Evolutionary conservation across 2,888 invertebrate species (phyloP).

Genomic region (Drosophila melanosoma): DNA sequence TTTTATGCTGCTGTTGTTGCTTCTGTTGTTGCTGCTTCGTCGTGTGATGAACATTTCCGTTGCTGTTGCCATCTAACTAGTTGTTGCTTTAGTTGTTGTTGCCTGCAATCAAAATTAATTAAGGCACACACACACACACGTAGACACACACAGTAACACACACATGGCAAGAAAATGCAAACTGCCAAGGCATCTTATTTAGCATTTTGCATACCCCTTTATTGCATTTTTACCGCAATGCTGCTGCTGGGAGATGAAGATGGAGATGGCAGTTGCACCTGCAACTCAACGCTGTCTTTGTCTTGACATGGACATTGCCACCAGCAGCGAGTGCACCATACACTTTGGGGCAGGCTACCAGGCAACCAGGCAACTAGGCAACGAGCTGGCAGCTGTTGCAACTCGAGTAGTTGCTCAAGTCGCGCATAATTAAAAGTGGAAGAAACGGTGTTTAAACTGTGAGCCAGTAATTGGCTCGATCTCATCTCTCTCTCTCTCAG

Average conservation of each 20-base stretch:
- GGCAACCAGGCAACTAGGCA: constrained; percentile 9
- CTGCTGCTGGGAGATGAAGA: constrained; percentile 39
- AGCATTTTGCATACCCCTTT: constrained; percentile 64
- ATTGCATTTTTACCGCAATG: constrained; percentile 73
- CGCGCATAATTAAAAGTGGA: constrained; percentile 71
- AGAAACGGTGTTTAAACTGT: constrained; percentile 41
- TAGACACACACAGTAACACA: constrained; percentile 10
- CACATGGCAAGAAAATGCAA: constrained; percentile 40
- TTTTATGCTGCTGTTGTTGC: neutral
- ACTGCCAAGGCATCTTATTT: constrained; percentile 46
- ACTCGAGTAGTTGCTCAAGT: constrained; percentile 47
- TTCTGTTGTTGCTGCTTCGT: constrained; percentile 34
- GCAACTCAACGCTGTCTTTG: constrained; percentile 59
- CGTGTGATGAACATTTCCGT: constrained; percentile 78
- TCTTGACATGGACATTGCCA: constrained; percentile 66
- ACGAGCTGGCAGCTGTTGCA: constrained; percentile 36
- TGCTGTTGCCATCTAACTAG: constrained; percentile 39
- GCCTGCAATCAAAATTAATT: constrained; percentile 77
- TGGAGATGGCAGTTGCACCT: constrained; percentile 56
- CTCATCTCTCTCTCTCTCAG: constrained; percentile 32
- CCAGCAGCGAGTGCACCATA: constrained; percentile 43
- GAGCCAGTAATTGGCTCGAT: constrained; percentile 52
- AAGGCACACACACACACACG: constrained; percentile 59
- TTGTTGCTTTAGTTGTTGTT: constrained; percentile 26
- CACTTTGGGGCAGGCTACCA: constrained; percentile 8